Conservation (phyloP, 2,797 vertebrate genomes). For the Protonibea diacanthus region DNA sequence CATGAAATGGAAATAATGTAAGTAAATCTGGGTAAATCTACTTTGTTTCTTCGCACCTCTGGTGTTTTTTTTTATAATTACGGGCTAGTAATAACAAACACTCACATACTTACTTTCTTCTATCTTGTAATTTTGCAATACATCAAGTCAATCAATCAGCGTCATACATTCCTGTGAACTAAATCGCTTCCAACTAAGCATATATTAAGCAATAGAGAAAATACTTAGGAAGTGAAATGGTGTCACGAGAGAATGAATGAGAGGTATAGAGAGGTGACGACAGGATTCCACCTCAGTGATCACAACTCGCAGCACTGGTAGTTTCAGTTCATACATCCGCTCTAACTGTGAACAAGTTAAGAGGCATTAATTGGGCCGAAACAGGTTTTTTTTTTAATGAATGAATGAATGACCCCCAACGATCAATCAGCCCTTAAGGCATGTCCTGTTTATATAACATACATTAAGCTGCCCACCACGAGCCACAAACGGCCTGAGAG, state of each 20-base stretch:
- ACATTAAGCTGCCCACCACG: too few species aligned
- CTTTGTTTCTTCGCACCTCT: too few species aligned
- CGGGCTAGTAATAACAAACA: background rate
- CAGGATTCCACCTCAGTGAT: background rate
- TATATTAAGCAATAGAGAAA: too few species aligned
- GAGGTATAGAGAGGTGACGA: background rate
- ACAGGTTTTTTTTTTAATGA: background rate
- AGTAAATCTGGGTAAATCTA: background rate
- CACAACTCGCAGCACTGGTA: background rate
- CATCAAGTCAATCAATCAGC: fast-evolving
- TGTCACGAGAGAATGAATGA: conserved; percentile 4
- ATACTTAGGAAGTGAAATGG: background rate
- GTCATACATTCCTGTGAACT: background rate
- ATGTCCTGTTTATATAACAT: background rate
- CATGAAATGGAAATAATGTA: background rate
- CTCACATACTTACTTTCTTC: too few species aligned
- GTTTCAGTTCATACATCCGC: background rate
- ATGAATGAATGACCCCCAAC: conserved; percentile 23
- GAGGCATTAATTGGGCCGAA: background rate
- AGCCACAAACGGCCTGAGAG: background rate
- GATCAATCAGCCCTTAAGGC: too few species aligned
- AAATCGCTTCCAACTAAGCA: background rate
- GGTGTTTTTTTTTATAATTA: background rate
- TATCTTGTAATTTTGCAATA: background rate
- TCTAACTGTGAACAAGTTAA: background rate